Percentiles rank a stretch among this genome's conserved stretches.
Evolutionary conservation across 2,888 invertebrate species (phyloP).

Genomic region (Drosophila longiperda): DNA sequence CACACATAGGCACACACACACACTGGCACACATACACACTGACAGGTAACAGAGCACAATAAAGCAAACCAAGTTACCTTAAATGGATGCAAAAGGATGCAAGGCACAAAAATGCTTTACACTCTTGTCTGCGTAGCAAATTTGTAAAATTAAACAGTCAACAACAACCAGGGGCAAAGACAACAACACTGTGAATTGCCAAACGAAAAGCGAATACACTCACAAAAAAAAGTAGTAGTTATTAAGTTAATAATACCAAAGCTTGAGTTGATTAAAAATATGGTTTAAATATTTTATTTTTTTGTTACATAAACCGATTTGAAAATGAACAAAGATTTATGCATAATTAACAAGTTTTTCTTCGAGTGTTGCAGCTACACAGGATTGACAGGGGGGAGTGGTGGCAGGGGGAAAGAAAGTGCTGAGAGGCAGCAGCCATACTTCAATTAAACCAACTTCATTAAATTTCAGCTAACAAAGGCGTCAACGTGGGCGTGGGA

Average conservation of each 20-base stretch:
- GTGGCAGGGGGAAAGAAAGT: not conserved
- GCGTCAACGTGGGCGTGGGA: constrained; percentile 64
- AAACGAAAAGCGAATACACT: constrained; percentile 11
- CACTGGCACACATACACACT: constrained; percentile 10
- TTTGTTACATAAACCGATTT: not conserved
- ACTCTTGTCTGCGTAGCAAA: constrained; percentile 77
- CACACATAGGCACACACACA: constrained; percentile 38
- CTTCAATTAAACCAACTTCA: constrained; percentile 81
- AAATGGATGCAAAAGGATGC: constrained; percentile 71
- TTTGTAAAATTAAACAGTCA: constrained; percentile 81
- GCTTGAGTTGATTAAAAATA: not conserved
- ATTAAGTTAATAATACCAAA: not conserved
- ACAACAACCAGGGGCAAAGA: constrained; percentile 52
- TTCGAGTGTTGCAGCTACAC: not conserved
- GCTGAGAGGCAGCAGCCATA: constrained; percentile 62
- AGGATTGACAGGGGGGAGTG: not conserved
- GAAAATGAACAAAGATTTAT: not conserved
- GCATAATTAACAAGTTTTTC: not conserved
- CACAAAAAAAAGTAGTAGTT: not conserved
- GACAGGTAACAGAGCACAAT: constrained; percentile 27
- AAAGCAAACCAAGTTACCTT: constrained; percentile 60
- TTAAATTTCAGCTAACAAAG: constrained; percentile 81
- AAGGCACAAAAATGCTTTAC: constrained; percentile 64
- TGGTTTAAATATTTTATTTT: not conserved
- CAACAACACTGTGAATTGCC: constrained; percentile 44